A percentile compares a stretch with the other conserved stretches of the same genome.
Evolutionary conservation across 2,888 invertebrate genomes (phyloP).

Genomic region (Drosophila phalerata): DNA sequence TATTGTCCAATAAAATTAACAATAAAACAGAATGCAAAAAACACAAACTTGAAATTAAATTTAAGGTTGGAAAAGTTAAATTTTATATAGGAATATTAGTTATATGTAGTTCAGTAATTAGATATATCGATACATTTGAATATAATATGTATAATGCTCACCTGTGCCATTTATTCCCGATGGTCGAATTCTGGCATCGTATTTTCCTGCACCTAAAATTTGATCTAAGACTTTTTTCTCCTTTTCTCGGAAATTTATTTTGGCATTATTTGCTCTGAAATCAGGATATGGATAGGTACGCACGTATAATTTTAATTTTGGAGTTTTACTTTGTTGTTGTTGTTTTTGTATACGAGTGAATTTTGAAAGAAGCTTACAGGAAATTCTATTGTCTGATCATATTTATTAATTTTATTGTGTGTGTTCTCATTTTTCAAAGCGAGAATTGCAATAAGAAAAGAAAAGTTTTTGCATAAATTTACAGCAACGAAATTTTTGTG

Average conservation of each 20-base stretch:
- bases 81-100: conserved; percentile 13
- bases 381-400: conserved; percentile 47
- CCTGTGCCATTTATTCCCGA: conserved; percentile 98
- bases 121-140: not conserved
- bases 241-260: conserved; percentile 96
- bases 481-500: conserved; percentile 57
- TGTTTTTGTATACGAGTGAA: conserved; percentile 22
- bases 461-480: conserved; percentile 65
- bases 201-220: conserved; percentile 95
- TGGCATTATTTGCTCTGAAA: conserved; percentile 91
- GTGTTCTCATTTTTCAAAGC: conserved; percentile 17
- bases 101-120: conserved; percentile 10
- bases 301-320: conserved; percentile 81
- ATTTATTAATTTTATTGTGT: conserved; percentile 25
- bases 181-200: conserved; percentile 96
- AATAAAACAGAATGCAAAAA: conserved; percentile 11
- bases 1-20: conserved; percentile 25
- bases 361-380: conserved; percentile 62
- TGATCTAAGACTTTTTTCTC: conserved; percentile 97
- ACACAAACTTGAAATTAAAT: conserved; percentile 16
- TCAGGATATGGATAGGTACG: conserved; percentile 85
- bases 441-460: conserved; percentile 50
- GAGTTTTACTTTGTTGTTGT: conserved; percentile 22
- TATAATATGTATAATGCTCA: conserved; percentile 85
- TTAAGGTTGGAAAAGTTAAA: conserved; percentile 1